Conservation (phyloP, 35 echinoderm and acorn worm genomes). For the Diadema setosum region DNA sequence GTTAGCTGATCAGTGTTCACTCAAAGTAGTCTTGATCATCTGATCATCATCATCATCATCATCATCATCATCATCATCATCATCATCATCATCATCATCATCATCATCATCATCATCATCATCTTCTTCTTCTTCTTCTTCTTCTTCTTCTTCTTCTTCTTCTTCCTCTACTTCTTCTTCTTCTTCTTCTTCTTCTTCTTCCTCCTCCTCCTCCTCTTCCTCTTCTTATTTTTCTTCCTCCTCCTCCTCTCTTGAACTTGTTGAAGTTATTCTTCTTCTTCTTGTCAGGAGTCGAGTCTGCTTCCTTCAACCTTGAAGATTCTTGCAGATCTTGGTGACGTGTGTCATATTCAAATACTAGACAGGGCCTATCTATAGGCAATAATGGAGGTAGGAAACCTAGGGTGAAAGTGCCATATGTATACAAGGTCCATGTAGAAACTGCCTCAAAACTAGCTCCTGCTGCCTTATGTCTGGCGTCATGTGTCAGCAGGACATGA, state of each 20-base stretch:
- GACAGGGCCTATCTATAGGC: too few species aligned
- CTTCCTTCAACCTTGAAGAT: too few species aligned
- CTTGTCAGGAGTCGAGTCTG: neutral
- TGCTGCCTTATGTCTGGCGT: too few species aligned
- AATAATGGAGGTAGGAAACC: too few species aligned
- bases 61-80: neutral
- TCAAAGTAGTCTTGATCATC: neutral
- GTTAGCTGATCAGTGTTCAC: neutral
- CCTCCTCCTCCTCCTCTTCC: neutral
- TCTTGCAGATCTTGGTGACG: too few species aligned
- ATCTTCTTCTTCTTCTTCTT: neutral
- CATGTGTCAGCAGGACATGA: too few species aligned
- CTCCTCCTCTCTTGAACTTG: neutral
- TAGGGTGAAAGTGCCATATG: too few species aligned
- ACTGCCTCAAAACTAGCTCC: too few species aligned
- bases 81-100: neutral
- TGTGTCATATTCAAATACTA: too few species aligned
- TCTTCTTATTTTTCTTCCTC: neutral
- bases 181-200: neutral
- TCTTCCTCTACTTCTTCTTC: neutral
- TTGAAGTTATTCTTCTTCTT: neutral
- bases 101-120: neutral
- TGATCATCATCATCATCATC: neutral
- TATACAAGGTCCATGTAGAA: too few species aligned
- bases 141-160: neutral